phyloP scores from a whole-genome alignment of 2,113 vertebrate species.

The Zootoca vivipara region DNA sequence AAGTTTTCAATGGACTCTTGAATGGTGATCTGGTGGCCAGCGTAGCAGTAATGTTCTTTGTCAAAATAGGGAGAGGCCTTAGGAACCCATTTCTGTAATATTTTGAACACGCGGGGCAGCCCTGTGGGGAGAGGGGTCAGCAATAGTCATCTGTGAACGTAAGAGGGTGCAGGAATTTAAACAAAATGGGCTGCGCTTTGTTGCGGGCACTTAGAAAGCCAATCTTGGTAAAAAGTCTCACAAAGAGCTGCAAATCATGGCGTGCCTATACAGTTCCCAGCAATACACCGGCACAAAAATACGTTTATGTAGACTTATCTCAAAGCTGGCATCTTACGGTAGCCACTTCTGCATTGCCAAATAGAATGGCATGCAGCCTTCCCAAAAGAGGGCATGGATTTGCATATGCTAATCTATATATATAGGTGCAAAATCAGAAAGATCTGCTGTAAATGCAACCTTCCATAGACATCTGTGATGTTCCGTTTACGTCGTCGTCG shows the following conservation, averaged over 20 bases:
- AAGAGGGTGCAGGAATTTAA: background rate
- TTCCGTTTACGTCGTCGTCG: too few relatives aligned
- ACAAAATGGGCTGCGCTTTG: background rate
- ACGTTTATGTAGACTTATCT: background rate
- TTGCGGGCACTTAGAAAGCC: background rate
- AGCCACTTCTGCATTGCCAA: too few relatives aligned
- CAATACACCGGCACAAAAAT: background rate
- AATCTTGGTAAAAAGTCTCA: background rate
- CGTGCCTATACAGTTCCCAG: background rate
- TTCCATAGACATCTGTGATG: too few relatives aligned
- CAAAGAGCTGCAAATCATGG: background rate
- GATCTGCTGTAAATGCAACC: too few relatives aligned
- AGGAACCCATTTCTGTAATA: conserved; percentile 73
- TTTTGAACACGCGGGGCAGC: conserved; percentile 50
- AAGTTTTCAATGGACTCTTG: conserved; percentile 80
- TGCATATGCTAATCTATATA: too few relatives aligned
- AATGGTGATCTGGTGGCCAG: conserved; percentile 73
- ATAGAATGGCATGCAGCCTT: too few relatives aligned
- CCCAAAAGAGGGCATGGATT: too few relatives aligned
- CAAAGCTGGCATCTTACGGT: too few relatives aligned
- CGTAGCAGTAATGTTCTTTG: conserved; percentile 74
- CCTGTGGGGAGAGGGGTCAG: conserved; percentile 55
- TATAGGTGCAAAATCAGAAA: too few relatives aligned
- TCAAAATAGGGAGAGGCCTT: conserved; percentile 71
- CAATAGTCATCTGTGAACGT: background rate